Conservation (phyloP, 2,113 vertebrate genomes). For the Uria lomvia region DNA sequence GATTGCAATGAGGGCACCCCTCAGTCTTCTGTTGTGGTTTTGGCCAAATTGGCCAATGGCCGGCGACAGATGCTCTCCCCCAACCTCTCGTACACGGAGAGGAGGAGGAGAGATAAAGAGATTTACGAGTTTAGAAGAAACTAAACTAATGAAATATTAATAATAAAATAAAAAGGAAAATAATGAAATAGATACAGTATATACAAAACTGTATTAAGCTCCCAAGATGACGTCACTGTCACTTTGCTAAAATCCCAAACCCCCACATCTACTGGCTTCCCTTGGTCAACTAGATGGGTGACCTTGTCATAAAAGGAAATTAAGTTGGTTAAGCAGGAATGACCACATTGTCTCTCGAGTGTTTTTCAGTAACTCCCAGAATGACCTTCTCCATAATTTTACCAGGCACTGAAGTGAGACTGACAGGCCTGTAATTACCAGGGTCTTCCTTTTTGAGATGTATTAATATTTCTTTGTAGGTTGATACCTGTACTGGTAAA, state of each 20-base stretch:
- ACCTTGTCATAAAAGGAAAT: background rate
- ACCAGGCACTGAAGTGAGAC: background rate
- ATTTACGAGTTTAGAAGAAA: too few relatives aligned
- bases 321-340: background rate
- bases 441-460: background rate
- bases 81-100: too few relatives aligned
- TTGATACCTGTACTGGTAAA: conserved; percentile 93
- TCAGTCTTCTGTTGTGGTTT: too few relatives aligned
- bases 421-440: background rate
- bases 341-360: background rate
- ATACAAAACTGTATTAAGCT: too few relatives aligned
- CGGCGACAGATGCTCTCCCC: too few relatives aligned
- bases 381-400: background rate
- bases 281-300: background rate
- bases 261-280: background rate
- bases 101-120: too few relatives aligned
- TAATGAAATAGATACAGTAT: too few relatives aligned
- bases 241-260: background rate
- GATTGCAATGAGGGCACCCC: too few relatives aligned
- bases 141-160: too few relatives aligned
- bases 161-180: too few relatives aligned
- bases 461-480: conserved; percentile 70
- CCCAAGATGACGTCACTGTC: too few relatives aligned
- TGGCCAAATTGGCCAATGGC: too few relatives aligned
- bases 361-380: background rate